These are phyloP conservation scores for Philaenus spumarius DNA, from an alignment of 1,140 invertebrate genomes.

Conservation along the genomic window DNA sequence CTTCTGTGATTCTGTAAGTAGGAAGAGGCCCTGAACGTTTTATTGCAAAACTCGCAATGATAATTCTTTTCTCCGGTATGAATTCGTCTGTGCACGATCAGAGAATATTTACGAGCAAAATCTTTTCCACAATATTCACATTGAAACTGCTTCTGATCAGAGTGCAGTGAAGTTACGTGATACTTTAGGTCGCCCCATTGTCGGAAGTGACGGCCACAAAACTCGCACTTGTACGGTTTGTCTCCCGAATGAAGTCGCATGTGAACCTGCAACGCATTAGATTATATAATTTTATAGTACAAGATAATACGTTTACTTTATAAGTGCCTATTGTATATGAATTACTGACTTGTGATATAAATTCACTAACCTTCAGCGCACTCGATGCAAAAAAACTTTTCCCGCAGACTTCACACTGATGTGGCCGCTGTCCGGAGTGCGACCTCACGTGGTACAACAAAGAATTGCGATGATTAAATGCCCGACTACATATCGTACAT, in stretches of 20 bases:
- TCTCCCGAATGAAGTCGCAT: conserved; percentile 66
- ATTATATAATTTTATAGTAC: no score
- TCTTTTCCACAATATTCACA: conserved; percentile 89
- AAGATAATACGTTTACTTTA: no score
- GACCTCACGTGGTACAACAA: conserved; percentile 75
- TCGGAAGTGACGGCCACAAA: conserved; percentile 68
- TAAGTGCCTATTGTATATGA: no score
- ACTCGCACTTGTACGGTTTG: conserved; percentile 72
- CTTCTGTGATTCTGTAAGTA: conserved; percentile 80
- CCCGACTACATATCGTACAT: conserved; percentile 63
- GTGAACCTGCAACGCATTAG: conserved; percentile 64
- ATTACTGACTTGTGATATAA: not conserved
- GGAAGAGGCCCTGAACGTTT: conserved; percentile 76
- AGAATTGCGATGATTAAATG: conserved; percentile 76
- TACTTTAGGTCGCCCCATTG: conserved; percentile 88
- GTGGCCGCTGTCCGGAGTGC: conserved; percentile 67
- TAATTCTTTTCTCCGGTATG: conserved; percentile 89
- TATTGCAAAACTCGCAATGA: conserved; percentile 76
- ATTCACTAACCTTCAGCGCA: conserved; percentile 65
- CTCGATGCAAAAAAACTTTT: conserved; percentile 73
- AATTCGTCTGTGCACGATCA: conserved; percentile 80
- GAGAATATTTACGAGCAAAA: conserved; percentile 86
- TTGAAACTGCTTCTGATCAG: conserved; percentile 71
- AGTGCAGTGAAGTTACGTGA: conserved; percentile 81
- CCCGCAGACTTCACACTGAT: conserved; percentile 73